Evolutionary conservation across 2,113 vertebrate genomes (phyloP).

Genomic region (Neodon shergylaensis): DNA sequence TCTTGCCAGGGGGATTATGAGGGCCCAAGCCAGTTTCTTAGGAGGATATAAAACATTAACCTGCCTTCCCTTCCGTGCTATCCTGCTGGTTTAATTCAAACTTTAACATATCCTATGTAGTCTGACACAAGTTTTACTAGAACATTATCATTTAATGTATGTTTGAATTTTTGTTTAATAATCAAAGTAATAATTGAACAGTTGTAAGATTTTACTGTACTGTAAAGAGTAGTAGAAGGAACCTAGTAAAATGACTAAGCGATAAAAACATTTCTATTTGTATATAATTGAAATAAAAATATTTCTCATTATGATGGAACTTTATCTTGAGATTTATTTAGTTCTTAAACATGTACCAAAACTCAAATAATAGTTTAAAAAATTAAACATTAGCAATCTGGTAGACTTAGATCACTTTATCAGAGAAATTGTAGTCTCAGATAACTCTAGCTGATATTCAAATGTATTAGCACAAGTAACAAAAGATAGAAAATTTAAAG

Average conservation of each 20-base stretch:
- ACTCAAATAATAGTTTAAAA: not conserved
- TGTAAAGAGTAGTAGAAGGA: not conserved
- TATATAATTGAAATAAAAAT: conserved; percentile 31
- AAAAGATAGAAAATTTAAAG: not conserved
- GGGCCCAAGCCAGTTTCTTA: not conserved
- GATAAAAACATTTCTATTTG: conserved; percentile 18
- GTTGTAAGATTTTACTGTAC: not conserved
- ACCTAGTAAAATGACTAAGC: not conserved
- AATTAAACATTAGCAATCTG: not conserved
- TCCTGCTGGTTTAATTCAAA: not conserved
- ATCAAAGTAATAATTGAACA: not conserved
- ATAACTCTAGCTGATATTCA: not conserved
- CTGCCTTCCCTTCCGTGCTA: not conserved
- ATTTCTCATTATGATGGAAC: not conserved
- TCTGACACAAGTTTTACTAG: not conserved
- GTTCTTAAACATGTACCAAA: not conserved
- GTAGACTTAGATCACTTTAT: not conserved
- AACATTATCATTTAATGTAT: not conserved
- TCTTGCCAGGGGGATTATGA: not conserved
- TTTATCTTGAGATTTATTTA: conserved; percentile 43
- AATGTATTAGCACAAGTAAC: not conserved
- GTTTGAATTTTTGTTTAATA: conserved; percentile 54
- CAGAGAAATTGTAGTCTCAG: conserved; percentile 1
- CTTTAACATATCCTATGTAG: not conserved
- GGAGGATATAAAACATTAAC: not conserved